These are phyloP conservation scores for Cydia strobilella DNA, from an alignment of 1,140 invertebrate species.

Conservation along the genomic window DNA sequence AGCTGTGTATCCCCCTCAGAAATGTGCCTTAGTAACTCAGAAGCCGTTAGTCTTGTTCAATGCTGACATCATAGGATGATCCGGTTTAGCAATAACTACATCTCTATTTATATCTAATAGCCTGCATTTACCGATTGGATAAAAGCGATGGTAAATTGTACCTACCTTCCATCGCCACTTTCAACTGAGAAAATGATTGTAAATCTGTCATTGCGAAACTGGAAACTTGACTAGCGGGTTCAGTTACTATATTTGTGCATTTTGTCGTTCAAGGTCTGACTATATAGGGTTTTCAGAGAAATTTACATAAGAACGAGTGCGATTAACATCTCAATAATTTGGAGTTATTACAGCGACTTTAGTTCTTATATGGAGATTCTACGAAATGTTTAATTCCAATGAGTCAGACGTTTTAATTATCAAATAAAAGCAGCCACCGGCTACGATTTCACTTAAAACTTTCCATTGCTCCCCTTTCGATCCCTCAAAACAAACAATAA, in stretches of 20 bases:
- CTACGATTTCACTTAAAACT: neutral
- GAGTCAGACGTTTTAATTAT: neutral
- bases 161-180: conserved; percentile 9
- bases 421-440: neutral
- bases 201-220: conserved; percentile 8
- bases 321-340: conserved; percentile 3
- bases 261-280: neutral
- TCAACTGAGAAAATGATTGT: conserved; percentile 12
- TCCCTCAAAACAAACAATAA: conserved; percentile 12
- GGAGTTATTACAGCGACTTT: neutral
- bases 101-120: conserved; percentile 27
- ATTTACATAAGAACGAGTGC: neutral
- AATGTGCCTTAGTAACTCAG: conserved; percentile 1
- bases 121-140: neutral
- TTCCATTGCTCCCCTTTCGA: neutral
- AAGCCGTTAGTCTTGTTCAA: neutral
- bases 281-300: neutral
- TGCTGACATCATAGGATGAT: conserved; percentile 25
- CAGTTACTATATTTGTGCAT: conserved; percentile 20
- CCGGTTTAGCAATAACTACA: conserved; percentile 17
- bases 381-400: neutral
- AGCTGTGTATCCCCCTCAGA: neutral
- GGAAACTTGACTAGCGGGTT: conserved; percentile 12
- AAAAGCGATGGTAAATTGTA: conserved; percentile 17
- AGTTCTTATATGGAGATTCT: conserved; percentile 7